Percentiles rank a stretch among this genome's conserved stretches.
Conservation (phyloP, 2,888 invertebrate genomes). For the Asteroscopus sphinx region DNA sequence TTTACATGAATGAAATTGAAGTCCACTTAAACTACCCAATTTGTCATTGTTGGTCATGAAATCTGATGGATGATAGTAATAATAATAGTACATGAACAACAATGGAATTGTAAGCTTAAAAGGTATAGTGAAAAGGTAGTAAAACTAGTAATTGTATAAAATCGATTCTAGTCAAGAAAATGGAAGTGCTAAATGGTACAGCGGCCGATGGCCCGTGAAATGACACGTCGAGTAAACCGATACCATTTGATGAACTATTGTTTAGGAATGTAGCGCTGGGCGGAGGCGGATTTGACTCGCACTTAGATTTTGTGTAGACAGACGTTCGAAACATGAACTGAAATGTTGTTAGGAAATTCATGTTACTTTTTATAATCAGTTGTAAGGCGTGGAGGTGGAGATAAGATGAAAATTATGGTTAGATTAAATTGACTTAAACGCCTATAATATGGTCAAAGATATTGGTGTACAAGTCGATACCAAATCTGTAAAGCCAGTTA, state of each 20-base stretch:
- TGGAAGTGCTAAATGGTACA: slow-evolving; percentile 80
- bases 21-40: slow-evolving; percentile 23
- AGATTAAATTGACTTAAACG: not conserved
- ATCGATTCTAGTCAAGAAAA: slow-evolving; percentile 73
- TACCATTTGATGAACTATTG: slow-evolving; percentile 79
- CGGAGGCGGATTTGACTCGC: slow-evolving; percentile 65
- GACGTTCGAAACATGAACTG: slow-evolving; percentile 20
- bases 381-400: not conserved
- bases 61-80: slow-evolving; percentile 40
- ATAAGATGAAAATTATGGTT: not conserved
- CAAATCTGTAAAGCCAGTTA: too few species aligned
- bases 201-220: slow-evolving; percentile 77
- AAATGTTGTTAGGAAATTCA: slow-evolving; percentile 25
- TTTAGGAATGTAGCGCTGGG: slow-evolving; percentile 71
- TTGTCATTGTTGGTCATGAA: slow-evolving; percentile 36
- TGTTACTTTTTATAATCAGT: slow-evolving; percentile 11
- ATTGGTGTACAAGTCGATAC: not conserved
- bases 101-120: slow-evolving; percentile 18
- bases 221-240: slow-evolving; percentile 65
- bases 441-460: not conserved
- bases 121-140: slow-evolving; percentile 42
- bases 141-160: slow-evolving; percentile 64
- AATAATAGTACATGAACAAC: slow-evolving; percentile 26
- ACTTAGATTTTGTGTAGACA: slow-evolving; percentile 61
- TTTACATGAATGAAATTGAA: slow-evolving; percentile 42